Conservation (phyloP, 2,113 vertebrate genomes). For the Nanorana parkeri region DNA sequence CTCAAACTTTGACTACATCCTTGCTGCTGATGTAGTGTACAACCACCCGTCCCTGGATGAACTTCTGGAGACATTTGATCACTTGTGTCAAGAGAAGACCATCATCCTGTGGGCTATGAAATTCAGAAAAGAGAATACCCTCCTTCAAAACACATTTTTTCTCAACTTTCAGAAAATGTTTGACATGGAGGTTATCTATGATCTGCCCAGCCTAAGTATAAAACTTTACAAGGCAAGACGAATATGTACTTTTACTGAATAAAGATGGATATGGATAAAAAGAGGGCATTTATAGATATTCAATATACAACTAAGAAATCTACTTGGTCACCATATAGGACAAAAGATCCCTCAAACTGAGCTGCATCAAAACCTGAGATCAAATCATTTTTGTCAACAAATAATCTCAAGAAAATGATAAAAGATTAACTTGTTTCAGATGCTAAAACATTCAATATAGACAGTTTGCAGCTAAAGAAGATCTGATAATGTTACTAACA, state of each 20-base stretch:
- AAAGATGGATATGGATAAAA: not conserved
- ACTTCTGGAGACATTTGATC: conserved; percentile 88
- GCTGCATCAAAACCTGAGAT: too few species aligned
- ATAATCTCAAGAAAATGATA: too few species aligned
- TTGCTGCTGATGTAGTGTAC: conserved; percentile 96
- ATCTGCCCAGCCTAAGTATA: conserved; percentile 89
- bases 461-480: too few species aligned
- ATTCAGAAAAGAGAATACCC: conserved; percentile 81
- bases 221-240: conserved; percentile 87
- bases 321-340: too few species aligned
- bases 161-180: conserved; percentile 82
- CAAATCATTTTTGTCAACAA: too few species aligned
- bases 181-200: conserved; percentile 82
- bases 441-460: too few species aligned
- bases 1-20: conserved; percentile 85
- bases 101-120: conserved; percentile 93
- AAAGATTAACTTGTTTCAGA: too few species aligned
- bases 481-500: too few species aligned
- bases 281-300: not conserved
- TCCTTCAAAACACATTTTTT: conserved; percentile 84
- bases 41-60: conserved; percentile 86
- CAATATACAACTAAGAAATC: not conserved
- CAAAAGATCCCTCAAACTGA: not conserved
- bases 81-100: conserved; percentile 86
- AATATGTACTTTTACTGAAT: conserved; percentile 8